Evolutionary conservation across 2,113 vertebrate species (phyloP).

Genomic region (Phoxinus phoxinus): DNA sequence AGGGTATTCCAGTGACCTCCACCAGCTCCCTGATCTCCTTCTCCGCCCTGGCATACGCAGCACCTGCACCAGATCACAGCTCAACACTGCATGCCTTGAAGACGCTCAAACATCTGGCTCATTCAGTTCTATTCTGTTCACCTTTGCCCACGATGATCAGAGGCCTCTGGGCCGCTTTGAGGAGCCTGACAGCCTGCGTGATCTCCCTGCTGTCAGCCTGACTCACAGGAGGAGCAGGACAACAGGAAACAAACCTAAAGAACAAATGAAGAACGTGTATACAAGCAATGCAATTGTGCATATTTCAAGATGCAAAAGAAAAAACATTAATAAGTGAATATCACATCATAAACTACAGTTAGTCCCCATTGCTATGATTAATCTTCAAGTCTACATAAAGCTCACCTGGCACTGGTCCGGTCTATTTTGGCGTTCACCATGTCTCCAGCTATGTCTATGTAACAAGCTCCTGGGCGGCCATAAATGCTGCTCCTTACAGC

Average conservation of each 20-base stretch:
- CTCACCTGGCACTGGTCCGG: constrained; percentile 80
- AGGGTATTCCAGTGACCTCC: constrained; percentile 84
- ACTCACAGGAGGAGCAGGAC: constrained; percentile 82
- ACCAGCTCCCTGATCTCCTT: constrained; percentile 81
- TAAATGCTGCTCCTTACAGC: constrained; percentile 91
- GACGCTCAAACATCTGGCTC: not conserved
- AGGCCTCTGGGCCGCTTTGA: constrained; percentile 83
- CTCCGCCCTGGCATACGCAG: constrained; percentile 89
- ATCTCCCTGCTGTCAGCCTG: constrained; percentile 77
- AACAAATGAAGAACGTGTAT: constrained; percentile 11
- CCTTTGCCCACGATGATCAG: constrained; percentile 94
- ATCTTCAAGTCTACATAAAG: not conserved
- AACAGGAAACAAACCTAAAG: constrained; percentile 80
- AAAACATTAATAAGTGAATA: not conserved
- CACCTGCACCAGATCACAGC: constrained; percentile 76
- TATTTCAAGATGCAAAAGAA: not conserved
- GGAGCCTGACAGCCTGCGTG: constrained; percentile 69
- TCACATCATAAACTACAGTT: not conserved
- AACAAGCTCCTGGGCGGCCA: constrained; percentile 92
- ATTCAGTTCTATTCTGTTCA: constrained; percentile 58
- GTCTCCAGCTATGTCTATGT: constrained; percentile 93
- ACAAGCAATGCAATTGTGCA: not conserved
- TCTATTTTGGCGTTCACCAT: constrained; percentile 86
- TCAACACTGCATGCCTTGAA: not conserved
- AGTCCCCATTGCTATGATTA: not conserved